Evolutionary conservation across 1,140 invertebrate genomes (phyloP).

Genomic region (Drosophila yakuba): DNA sequence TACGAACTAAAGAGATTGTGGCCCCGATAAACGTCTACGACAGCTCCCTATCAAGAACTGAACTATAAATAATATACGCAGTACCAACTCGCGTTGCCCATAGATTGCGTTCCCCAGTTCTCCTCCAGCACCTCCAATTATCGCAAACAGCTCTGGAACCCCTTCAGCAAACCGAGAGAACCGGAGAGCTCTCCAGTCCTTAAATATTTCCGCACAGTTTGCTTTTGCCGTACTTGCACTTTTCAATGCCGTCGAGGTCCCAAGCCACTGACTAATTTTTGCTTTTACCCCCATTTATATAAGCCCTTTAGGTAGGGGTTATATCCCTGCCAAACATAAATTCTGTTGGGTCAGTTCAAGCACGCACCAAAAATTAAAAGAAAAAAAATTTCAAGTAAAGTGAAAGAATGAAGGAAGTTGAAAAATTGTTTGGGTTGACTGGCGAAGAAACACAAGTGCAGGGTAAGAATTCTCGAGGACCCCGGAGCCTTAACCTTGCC

Average conservation of each 20-base stretch:
- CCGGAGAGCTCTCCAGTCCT: conserved; percentile 60
- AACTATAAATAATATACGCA: conserved; percentile 22
- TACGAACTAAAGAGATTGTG: conserved; percentile 27
- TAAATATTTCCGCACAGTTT: conserved; percentile 79
- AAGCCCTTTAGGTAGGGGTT: conserved; percentile 1
- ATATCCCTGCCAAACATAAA: conserved; percentile 58
- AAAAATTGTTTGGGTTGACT: conserved; percentile 34
- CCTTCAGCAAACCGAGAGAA: conserved; percentile 43
- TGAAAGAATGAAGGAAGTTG: conserved; percentile 31
- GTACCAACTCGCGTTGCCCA: conserved; percentile 4
- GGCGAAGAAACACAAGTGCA: conserved; percentile 1
- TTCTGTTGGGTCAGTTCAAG: conserved; percentile 53
- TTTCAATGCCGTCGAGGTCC: conserved; percentile 42
- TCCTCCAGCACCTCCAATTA: conserved; percentile 27
- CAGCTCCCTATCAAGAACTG: conserved; percentile 17
- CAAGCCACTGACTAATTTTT: conserved; percentile 39
- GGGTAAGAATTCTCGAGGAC: not conserved
- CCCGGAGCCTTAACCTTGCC: conserved; percentile 33
- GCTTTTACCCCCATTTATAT: conserved; percentile 14
- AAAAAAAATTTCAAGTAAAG: conserved; percentile 3
- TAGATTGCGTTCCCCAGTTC: conserved; percentile 22
- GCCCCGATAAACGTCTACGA: conserved; percentile 16
- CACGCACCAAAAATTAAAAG: conserved; percentile 66
- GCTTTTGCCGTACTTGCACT: conserved; percentile 73
- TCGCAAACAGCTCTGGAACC: conserved; percentile 37